Evolutionary conservation across 2,113 vertebrate species (phyloP), one percentile per base, ranked within the genome.

Genomic region (Ictidomys tridecemlineatus): DNA sequence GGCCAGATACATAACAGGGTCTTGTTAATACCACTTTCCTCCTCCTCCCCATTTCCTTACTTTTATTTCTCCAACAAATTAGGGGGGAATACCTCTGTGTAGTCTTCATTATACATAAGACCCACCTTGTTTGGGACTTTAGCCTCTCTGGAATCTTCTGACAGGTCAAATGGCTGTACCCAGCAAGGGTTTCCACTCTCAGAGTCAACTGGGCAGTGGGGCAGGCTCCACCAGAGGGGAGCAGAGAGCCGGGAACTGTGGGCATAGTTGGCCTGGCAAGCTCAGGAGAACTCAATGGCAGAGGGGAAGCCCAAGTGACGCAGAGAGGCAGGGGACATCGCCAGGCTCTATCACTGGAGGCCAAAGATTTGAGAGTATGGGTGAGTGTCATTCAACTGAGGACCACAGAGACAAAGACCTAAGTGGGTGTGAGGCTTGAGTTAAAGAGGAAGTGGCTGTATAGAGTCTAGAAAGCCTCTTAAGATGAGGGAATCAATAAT

Each of bases 51-150:
- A 4, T n/a, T 87, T 73, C 61, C 13, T 88, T 67, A 32, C 34
- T 83, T 85, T 39, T 9, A 73, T 28, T n/a, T 70, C 28, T 45
- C n/a, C 42, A 84, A 14, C 48, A 63, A 79, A 45, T 34, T 30
- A 67, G 28, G 4, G 28, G 11, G 11, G 17, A 78, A 14, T 4
- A 4, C 1, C 14, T 56, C 65, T 2, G 6, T 3, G 0, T n/a
- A 30, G 24, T 26, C 89, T 48, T 73, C 61, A 8, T 51, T 67
- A 37, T 32, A 14, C 10, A 13, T 16, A 30, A 63, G 58, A 13
- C n/a, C n/a, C 10, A 20, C 16, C 26, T 72, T 1, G 0, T 20
- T 18, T 11, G 63, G 42, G 76, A 14, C 11, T 51, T 72, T 37
- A 28, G 0, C 16, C 20, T 65, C 6, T 13, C 74, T 48, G 17